Evolutionary conservation across 2,113 vertebrate genomes (phyloP), one percentile per base, ranked within the genome.

Genomic region (Epinephelus moara): DNA sequence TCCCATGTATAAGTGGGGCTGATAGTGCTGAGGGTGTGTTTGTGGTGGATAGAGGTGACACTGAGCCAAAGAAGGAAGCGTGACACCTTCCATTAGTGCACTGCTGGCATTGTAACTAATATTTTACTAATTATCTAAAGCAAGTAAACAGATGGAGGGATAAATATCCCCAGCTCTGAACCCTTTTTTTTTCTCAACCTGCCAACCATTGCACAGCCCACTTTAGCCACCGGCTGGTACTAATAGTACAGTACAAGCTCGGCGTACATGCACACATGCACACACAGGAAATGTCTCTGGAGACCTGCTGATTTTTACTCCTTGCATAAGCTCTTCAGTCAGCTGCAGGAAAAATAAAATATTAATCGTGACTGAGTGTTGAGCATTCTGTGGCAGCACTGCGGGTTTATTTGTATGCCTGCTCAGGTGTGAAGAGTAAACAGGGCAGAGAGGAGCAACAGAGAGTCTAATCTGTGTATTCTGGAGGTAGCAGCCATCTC

Each of bases 371-470:
- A 45, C 42, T 45, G 42, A 89, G 81, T 19, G 78, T 80, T 87
- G 82, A 89, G 75, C 87, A 53, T 91, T 88, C 78, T 67, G 81
- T 75, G 73, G 86, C 74, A 76, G 88, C 77, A 49, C 70, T 64
- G 53, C 78, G 57, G 85, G 77, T 94, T 91, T 93, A 92, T 94
- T 93, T 93, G 90, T 89, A 71, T 68, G 91, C 82, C 67, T 81
- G 86, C 82, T 91, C 82, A 89, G 91, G 90, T 94, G 86, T 91
- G 91, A 87, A 80, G 80, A 84, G 84, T 89, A 89, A 89, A 94
- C 81, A 80, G 80, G 83, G 61, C 81, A 77, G 75, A 88, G 75
- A 79, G 17, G 52, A 92, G 87, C 63, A 67, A 78, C 84, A 75
- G 37, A 72, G 61, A 64, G 82, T 81, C 78, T 78, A 80, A 85